Evolutionary conservation across 2,888 invertebrate genomes (phyloP).

Genomic region (Suillia variegata): DNA sequence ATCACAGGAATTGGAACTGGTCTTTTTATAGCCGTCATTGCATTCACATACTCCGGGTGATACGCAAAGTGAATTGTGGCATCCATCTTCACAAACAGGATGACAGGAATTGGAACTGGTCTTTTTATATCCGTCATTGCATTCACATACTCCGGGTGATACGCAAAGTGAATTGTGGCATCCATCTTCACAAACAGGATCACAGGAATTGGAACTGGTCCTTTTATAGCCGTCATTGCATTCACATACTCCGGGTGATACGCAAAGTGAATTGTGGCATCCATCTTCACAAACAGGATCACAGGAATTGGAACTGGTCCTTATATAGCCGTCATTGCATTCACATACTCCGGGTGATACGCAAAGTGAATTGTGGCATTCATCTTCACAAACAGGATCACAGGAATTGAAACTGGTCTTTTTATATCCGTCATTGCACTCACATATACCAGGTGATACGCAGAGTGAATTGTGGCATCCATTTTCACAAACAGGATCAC

Average conservation of each 20-base stretch:
- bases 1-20: neutral
- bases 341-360: slow-evolving; percentile 45
- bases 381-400: slow-evolving; percentile 48
- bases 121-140: slow-evolving; percentile 33
- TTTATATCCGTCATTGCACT: slow-evolving; percentile 35
- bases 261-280: neutral
- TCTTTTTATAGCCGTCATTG: slow-evolving; percentile 6
- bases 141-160: slow-evolving; percentile 36
- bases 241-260: neutral
- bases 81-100: slow-evolving; percentile 31
- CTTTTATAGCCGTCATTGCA: slow-evolving; percentile 10
- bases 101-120: slow-evolving; percentile 22
- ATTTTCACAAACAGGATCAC: slow-evolving; percentile 33
- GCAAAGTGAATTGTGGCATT: slow-evolving; percentile 49
- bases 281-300: slow-evolving; percentile 23
- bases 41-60: slow-evolving; percentile 12
- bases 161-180: slow-evolving; percentile 51
- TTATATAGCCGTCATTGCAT: slow-evolving; percentile 11
- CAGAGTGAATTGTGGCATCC: slow-evolving; percentile 54
- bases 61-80: slow-evolving; percentile 46
- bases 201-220: slow-evolving; percentile 29
- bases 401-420: slow-evolving; percentile 52
- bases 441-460: slow-evolving; percentile 37
- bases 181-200: slow-evolving; percentile 52
- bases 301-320: slow-evolving; percentile 21